Evolutionary conservation across 2,888 invertebrate genomes (phyloP).

Genomic region (Emmelina monodactyla): DNA sequence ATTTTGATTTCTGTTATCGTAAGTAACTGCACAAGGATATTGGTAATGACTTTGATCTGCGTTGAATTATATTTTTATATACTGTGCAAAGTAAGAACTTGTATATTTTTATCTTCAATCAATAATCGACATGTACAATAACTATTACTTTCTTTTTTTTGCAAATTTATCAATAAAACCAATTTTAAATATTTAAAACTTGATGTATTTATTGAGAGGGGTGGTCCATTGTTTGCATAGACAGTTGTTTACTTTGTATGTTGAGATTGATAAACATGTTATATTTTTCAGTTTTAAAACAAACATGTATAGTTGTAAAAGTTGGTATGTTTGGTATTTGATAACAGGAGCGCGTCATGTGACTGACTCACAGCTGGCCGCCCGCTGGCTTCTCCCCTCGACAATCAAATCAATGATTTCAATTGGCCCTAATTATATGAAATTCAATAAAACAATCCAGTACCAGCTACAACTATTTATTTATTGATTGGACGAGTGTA

Average conservation of each 20-base stretch:
- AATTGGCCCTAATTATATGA: constrained; percentile 55
- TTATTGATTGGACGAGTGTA: constrained; percentile 51
- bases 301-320: too few relatives aligned
- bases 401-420: constrained; percentile 37
- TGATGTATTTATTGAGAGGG: constrained; percentile 23
- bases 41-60: constrained; percentile 62
- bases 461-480: constrained; percentile 49
- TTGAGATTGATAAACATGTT: too few relatives aligned
- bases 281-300: too few relatives aligned
- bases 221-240: constrained; percentile 24
- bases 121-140: constrained; percentile 65
- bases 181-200: constrained; percentile 51
- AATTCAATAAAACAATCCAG: constrained; percentile 57
- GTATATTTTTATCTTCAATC: constrained; percentile 63
- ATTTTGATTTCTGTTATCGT: constrained; percentile 54
- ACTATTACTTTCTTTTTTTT: constrained; percentile 57
- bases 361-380: constrained; percentile 15
- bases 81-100: constrained; percentile 58
- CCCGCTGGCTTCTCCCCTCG: constrained; percentile 26
- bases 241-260: too few relatives aligned
- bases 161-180: constrained; percentile 64
- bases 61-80: constrained; percentile 65
- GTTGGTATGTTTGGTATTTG: too few relatives aligned
- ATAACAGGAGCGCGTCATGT: constrained; percentile 25
- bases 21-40: constrained; percentile 65